phyloP scores from a whole-genome alignment of 2,888 invertebrate genomes.

The Strigamia transsilvanica region DNA sequence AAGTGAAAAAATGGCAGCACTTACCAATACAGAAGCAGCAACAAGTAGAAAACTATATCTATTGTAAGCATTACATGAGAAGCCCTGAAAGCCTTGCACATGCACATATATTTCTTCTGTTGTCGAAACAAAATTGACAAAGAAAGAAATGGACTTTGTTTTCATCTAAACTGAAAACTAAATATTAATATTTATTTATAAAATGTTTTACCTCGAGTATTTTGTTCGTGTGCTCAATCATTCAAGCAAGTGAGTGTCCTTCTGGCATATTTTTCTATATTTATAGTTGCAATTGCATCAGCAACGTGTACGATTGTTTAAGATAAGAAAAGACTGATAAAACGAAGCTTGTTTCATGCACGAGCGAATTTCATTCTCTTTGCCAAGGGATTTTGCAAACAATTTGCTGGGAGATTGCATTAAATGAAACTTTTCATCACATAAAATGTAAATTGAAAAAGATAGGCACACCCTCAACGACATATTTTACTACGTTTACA shows the following conservation, averaged over 20 bases:
- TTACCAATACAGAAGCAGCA: too few species aligned
- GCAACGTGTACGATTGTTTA: slow-evolving; percentile 6
- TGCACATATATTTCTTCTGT: too few species aligned
- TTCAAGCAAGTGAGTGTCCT: background rate
- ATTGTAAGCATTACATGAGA: too few species aligned
- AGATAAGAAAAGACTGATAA: slow-evolving; percentile 20
- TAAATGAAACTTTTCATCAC: slow-evolving; percentile 15
- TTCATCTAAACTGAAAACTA: too few species aligned
- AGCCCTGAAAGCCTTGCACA: too few species aligned
- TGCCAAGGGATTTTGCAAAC: slow-evolving; percentile 15
- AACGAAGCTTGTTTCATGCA: slow-evolving; percentile 4
- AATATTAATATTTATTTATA: too few species aligned
- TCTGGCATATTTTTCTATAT: background rate
- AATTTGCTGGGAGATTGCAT: slow-evolving; percentile 15
- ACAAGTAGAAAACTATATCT: too few species aligned
- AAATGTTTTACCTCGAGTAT: background rate
- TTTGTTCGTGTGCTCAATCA: background rate
- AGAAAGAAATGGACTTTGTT: too few species aligned
- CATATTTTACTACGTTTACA: slow-evolving; percentile 15
- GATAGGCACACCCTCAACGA: slow-evolving; percentile 14
- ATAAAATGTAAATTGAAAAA: slow-evolving; percentile 20
- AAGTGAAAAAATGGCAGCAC: too few species aligned
- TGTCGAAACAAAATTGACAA: too few species aligned
- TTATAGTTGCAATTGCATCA: background rate
- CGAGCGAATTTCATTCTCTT: slow-evolving; percentile 14